Percentiles rank a stretch among this genome's conserved stretches.
Evolutionary conservation across 2,797 vertebrate genomes (phyloP).

Genomic region (Coregonus suidteri): DNA sequence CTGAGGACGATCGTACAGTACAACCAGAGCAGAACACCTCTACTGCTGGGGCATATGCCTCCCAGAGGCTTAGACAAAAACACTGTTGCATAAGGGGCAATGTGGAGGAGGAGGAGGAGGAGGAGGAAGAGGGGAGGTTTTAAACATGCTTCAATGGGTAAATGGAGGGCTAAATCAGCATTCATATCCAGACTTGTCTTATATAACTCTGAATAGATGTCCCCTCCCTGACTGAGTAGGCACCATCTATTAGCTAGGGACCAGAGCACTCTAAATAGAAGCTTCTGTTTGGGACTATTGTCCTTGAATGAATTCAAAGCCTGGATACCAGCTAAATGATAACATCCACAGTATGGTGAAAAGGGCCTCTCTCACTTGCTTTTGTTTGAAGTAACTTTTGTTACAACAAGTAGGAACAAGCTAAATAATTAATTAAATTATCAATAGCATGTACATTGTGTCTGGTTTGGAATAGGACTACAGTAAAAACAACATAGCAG

Average conservation of each 20-base stretch:
- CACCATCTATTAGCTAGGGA: not conserved
- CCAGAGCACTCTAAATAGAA: not conserved
- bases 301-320: constrained; percentile 40
- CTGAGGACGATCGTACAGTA: constrained; percentile 20
- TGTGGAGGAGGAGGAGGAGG: not conserved
- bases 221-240: constrained; percentile 8
- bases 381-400: not conserved
- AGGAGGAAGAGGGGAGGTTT: not conserved
- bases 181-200: constrained; percentile 38
- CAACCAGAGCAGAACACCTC: constrained; percentile 46
- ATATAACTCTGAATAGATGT: constrained; percentile 36
- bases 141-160: constrained; percentile 22
- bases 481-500: not conserved
- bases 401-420: not conserved
- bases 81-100: constrained; percentile 36
- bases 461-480: not conserved
- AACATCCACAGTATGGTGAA: not conserved
- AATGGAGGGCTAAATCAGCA: constrained; percentile 31
- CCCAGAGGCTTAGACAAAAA: constrained; percentile 25
- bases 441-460: too few species aligned
- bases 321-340: not conserved
- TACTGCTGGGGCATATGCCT: constrained; percentile 44
- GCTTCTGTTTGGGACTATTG: not conserved
- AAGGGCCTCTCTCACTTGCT: not conserved
- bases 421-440: too few species aligned